phyloP scores from a whole-genome alignment of 92 coral and sea anemone species.

The Porites lobata region DNA sequence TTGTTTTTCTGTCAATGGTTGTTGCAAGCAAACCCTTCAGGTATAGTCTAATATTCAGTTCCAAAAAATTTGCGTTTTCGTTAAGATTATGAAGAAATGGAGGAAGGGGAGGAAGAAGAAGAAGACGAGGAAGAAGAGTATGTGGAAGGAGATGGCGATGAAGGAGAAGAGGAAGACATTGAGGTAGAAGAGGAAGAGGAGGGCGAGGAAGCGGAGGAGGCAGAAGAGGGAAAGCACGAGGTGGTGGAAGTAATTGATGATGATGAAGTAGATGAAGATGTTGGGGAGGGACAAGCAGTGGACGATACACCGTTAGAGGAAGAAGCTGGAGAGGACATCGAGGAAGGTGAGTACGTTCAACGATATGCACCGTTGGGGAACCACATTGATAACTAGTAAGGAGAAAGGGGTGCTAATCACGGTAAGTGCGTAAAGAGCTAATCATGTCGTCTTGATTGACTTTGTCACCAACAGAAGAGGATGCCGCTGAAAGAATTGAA shows the following conservation, averaged over 20 bases:
- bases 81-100: background rate
- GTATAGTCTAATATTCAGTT: too few species aligned
- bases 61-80: too few species aligned
- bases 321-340: slow-evolving; percentile 51
- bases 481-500: slow-evolving; percentile 50
- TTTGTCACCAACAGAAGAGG: slow-evolving; percentile 35
- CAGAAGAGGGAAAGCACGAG: slow-evolving; percentile 32
- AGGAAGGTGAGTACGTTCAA: slow-evolving; percentile 32
- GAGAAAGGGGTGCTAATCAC: background rate
- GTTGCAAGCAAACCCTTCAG: too few species aligned
- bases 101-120: slow-evolving; percentile 26
- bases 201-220: slow-evolving; percentile 14
- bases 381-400: too few species aligned
- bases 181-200: slow-evolving; percentile 58
- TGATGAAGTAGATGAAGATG: slow-evolving; percentile 67
- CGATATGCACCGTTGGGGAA: background rate
- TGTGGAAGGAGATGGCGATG: slow-evolving; percentile 59
- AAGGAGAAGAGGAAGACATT: slow-evolving; percentile 60
- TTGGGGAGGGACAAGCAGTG: slow-evolving; percentile 39
- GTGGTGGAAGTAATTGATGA: slow-evolving; percentile 83
- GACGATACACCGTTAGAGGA: slow-evolving; percentile 50
- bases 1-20: too few species aligned
- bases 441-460: background rate
- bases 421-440: background rate
- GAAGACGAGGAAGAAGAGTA: slow-evolving; percentile 61